phyloP scores from a whole-genome alignment of 2,888 invertebrate genomes.

The Danaus chrysippus region DNA sequence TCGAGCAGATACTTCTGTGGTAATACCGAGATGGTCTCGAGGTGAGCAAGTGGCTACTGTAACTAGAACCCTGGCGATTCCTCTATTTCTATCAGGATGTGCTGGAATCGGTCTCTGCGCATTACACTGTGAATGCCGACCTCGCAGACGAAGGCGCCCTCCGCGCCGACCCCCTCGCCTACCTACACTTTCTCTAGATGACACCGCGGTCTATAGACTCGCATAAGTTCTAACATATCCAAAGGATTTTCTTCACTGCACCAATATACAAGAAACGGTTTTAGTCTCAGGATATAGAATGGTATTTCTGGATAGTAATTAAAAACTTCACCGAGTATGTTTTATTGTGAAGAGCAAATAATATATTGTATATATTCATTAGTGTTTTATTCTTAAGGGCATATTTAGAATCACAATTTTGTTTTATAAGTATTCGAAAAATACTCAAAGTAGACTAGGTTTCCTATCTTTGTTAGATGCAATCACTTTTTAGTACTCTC shows the following conservation, averaged over 20 bases:
- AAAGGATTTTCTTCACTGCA: constrained; percentile 29
- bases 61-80: constrained; percentile 90
- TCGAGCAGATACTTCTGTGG: constrained; percentile 88
- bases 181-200: constrained; percentile 78
- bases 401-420: neutral
- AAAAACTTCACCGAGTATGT: constrained; percentile 16
- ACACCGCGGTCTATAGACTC: constrained; percentile 70
- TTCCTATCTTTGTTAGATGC: too few species aligned
- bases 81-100: constrained; percentile 89
- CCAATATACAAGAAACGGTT: constrained; percentile 21
- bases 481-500: too few species aligned
- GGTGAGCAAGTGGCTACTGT: constrained; percentile 90
- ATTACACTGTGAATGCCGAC: constrained; percentile 91
- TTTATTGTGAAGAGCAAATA: constrained; percentile 23
- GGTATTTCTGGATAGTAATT: constrained; percentile 17
- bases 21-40: constrained; percentile 89
- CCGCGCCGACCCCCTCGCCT: constrained; percentile 81
- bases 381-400: constrained; percentile 18
- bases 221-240: constrained; percentile 49
- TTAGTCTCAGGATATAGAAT: constrained; percentile 12
- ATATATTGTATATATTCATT: constrained; percentile 21
- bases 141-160: constrained; percentile 83
- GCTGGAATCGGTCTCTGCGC: constrained; percentile 92
- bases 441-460: too few species aligned
- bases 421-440: too few species aligned